Evolutionary conservation across 2,113 vertebrate genomes (phyloP).

Genomic region (Cephalopterus ornatus): DNA sequence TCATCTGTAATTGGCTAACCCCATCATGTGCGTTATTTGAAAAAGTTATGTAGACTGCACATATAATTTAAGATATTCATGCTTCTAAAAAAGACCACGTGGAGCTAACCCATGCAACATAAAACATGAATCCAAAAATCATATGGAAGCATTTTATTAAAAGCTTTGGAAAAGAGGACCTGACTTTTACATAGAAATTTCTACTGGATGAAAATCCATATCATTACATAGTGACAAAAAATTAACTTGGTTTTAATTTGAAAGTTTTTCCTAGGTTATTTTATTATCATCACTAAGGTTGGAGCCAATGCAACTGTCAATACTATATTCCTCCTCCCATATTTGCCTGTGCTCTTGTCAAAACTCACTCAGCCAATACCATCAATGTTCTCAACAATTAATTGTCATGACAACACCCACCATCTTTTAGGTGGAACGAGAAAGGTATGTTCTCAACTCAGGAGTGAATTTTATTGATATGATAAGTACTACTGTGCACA

Average conservation of each 20-base stretch:
- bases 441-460: background rate
- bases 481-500: background rate
- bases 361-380: background rate
- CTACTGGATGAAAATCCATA: background rate
- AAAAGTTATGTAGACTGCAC: background rate
- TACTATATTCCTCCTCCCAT: background rate
- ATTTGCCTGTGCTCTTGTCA: background rate
- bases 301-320: background rate
- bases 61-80: conserved; percentile 11
- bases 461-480: background rate
- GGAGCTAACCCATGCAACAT: background rate
- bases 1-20: conserved; percentile 44
- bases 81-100: conserved; percentile 27
- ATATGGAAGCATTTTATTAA: conserved; percentile 9
- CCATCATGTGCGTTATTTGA: background rate
- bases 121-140: conserved; percentile 26
- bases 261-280: background rate
- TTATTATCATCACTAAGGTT: background rate
- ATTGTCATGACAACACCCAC: background rate
- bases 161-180: background rate
- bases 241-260: background rate
- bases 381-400: background rate
- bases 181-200: background rate
- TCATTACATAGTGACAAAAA: background rate
- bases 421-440: background rate